These are phyloP conservation scores for Halesus radiatus DNA, from an alignment of 1,140 invertebrate species.

Conservation along the genomic window DNA sequence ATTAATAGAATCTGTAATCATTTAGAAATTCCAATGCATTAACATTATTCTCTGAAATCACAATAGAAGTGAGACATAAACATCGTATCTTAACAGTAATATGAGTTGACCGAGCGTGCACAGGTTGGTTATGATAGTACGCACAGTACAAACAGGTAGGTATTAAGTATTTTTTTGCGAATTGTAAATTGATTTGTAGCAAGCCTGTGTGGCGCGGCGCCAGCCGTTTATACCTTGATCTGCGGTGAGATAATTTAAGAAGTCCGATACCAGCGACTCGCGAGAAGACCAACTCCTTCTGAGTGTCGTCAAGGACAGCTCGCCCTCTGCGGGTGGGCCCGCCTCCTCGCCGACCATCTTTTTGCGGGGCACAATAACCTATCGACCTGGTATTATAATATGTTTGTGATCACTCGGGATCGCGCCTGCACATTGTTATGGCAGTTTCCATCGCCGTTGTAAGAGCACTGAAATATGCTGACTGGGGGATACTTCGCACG, in stretches of 20 bases:
- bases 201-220: not conserved
- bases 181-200: too few species aligned
- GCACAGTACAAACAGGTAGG: too few species aligned
- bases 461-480: constrained; percentile 24
- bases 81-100: too few species aligned
- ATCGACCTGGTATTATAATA: not conserved
- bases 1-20: too few species aligned
- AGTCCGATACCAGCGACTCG: constrained; percentile 64
- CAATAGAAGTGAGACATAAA: too few species aligned
- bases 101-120: too few species aligned
- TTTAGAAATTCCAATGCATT: too few species aligned
- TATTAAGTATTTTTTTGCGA: too few species aligned
- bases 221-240: constrained; percentile 66
- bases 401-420: not conserved
- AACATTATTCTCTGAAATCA: too few species aligned
- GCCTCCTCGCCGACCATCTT: not conserved
- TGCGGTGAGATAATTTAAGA: constrained; percentile 67
- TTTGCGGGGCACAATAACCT: not conserved
- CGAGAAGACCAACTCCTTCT: constrained; percentile 62
- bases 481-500: not conserved
- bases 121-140: too few species aligned
- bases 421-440: constrained; percentile 7
- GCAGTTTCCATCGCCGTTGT: constrained; percentile 19
- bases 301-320: constrained; percentile 61
- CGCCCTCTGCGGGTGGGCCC: not conserved